Percentiles rank a stretch among this genome's conserved stretches.
Conservation (phyloP, 2,113 vertebrate species). For the Xiphophorus hellerii region DNA sequence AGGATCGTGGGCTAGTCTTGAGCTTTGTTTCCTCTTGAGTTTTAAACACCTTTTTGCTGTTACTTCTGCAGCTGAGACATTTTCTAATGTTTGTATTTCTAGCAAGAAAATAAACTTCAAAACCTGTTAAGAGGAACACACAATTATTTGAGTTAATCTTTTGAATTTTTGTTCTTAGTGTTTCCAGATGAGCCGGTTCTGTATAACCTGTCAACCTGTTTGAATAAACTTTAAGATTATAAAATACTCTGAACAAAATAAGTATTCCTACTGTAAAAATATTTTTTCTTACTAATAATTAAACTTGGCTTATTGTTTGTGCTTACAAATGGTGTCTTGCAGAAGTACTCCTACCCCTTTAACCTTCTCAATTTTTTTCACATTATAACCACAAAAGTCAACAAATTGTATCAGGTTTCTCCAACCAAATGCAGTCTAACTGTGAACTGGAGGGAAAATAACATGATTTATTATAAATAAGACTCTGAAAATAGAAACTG, state of each 20-base stretch:
- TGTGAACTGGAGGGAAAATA: not conserved
- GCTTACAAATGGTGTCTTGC: not conserved
- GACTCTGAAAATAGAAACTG: no score
- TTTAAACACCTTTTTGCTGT: conserved; percentile 1
- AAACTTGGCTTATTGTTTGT: not conserved
- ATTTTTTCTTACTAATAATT: conserved; percentile 14
- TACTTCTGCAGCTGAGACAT: conserved; percentile 15
- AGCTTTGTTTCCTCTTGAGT: conserved; percentile 6
- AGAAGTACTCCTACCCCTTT: not conserved
- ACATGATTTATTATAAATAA: no score
- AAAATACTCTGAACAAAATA: not conserved
- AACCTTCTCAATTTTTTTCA: not conserved
- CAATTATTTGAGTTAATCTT: conserved; percentile 24
- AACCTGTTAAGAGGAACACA: conserved; percentile 21
- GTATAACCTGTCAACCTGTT: conserved; percentile 7
- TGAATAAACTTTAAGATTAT: not conserved
- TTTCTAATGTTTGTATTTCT: conserved; percentile 32
- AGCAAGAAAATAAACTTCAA: conserved; percentile 17
- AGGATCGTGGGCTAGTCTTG: not conserved
- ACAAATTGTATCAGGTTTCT: no score
- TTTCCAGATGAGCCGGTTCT: conserved; percentile 50
- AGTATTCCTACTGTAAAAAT: conserved; percentile 1
- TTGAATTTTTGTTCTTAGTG: conserved; percentile 58
- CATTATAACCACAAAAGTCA: not conserved
- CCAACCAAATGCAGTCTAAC: not conserved